Percentiles rank a stretch among this genome's conserved stretches.
Evolutionary conservation across 2,113 vertebrate genomes (phyloP).

Genomic region (Orientallactaga bullata): DNA sequence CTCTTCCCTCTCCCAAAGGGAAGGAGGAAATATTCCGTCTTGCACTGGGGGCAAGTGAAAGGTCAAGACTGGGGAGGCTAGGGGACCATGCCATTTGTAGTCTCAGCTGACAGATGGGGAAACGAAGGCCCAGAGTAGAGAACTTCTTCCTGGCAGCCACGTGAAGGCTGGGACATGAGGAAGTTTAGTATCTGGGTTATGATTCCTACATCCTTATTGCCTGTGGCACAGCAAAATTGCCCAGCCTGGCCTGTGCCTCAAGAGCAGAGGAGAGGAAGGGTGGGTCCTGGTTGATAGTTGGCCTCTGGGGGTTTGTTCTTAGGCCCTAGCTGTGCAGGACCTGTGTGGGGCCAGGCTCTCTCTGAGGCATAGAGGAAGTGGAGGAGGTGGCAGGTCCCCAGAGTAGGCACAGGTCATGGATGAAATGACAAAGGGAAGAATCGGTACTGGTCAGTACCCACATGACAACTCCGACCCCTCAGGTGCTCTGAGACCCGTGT

Average conservation of each 20-base stretch:
- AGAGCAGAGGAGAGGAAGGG: background rate
- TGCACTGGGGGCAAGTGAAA: background rate
- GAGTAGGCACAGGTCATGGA: background rate
- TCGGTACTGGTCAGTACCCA: fast-evolving
- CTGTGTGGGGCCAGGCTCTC: background rate
- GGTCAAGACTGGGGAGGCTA: background rate
- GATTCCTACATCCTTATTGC: fast-evolving
- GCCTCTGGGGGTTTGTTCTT: background rate
- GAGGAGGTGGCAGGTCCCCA: background rate
- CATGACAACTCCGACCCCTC: background rate
- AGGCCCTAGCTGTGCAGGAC: background rate
- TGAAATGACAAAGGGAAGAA: background rate
- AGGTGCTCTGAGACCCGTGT: fast-evolving
- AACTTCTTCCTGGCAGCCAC: background rate
- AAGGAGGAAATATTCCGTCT: too few relatives aligned
- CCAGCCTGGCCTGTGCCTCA: background rate
- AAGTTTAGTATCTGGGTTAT: background rate
- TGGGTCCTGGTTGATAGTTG: fast-evolving
- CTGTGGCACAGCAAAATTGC: too few relatives aligned
- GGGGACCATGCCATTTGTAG: background rate
- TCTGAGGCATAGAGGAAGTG: background rate
- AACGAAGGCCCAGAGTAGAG: background rate
- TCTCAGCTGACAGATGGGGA: background rate
- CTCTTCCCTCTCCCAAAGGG: fast-evolving
- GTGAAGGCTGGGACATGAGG: background rate